Conservation (phyloP, 2,113 vertebrate species). For the Aptenodytes forsteri region DNA sequence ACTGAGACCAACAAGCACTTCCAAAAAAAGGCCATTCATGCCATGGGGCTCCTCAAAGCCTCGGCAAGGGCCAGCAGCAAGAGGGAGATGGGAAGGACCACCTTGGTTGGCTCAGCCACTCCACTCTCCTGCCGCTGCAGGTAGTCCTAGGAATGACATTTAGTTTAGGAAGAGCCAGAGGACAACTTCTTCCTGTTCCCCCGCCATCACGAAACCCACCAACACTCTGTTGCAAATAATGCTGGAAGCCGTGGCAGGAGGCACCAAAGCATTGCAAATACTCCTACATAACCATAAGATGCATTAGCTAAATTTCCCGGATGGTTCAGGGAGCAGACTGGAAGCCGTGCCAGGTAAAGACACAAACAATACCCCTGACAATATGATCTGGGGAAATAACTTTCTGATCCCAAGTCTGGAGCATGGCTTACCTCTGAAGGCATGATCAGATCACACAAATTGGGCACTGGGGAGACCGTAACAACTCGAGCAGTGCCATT, state of each 20-base stretch:
- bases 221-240: not conserved
- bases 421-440: not conserved
- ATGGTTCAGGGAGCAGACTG: not conserved
- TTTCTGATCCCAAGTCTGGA: not conserved
- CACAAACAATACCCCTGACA: not conserved
- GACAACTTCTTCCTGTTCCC: not conserved
- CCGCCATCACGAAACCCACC: not conserved
- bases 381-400: not conserved
- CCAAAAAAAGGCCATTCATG: not conserved
- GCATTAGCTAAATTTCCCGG: fast-evolving
- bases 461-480: fast-evolving
- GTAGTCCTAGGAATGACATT: not conserved
- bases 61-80: not conserved
- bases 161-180: not conserved
- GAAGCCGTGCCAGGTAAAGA: not conserved
- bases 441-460: not conserved
- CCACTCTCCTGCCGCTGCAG: not conserved
- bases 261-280: not conserved
- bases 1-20: not conserved
- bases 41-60: not conserved
- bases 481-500: fast-evolving
- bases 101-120: not conserved
- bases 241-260: not conserved
- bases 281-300: not conserved
- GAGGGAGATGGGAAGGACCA: not conserved